Evolutionary conservation across 2,888 invertebrate genomes (phyloP).

Genomic region (Apoda limacodes): DNA sequence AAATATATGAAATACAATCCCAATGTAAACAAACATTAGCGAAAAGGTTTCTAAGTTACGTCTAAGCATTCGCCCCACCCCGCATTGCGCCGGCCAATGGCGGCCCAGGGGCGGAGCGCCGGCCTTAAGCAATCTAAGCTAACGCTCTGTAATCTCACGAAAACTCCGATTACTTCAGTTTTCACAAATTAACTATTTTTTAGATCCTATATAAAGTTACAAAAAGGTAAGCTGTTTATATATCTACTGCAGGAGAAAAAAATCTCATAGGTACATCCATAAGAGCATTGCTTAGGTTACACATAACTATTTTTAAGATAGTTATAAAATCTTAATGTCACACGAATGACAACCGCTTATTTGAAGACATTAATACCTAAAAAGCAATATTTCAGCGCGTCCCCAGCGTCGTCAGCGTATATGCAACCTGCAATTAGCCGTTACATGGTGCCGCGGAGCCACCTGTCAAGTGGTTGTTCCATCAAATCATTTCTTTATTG

Average conservation of each 20-base stretch:
- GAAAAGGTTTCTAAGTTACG: conserved; percentile 50
- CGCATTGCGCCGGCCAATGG: conserved; percentile 51
- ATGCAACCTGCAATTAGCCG: conserved; percentile 55
- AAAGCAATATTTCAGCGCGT: conserved; percentile 57
- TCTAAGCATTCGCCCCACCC: conserved; percentile 62
- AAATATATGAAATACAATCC: too few relatives aligned
- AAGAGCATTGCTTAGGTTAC: too few relatives aligned
- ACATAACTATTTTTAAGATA: too few relatives aligned
- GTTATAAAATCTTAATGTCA: conserved; percentile 57
- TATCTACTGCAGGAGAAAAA: too few relatives aligned
- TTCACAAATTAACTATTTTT: too few relatives aligned
- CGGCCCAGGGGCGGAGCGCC: conserved; percentile 51
- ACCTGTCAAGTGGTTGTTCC: conserved; percentile 64
- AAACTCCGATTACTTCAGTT: too few relatives aligned
- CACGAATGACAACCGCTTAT: conserved; percentile 49
- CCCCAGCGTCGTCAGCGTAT: conserved; percentile 37
- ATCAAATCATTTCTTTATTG: conserved; percentile 67
- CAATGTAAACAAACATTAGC: conserved; percentile 29
- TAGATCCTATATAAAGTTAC: too few relatives aligned
- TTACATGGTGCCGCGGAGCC: conserved; percentile 53
- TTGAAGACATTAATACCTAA: conserved; percentile 59
- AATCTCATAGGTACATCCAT: too few relatives aligned
- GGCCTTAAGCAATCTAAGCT: conserved; percentile 3
- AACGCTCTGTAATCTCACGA: conserved; percentile 15
- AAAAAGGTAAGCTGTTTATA: too few relatives aligned